These are phyloP conservation scores for Zeus faber DNA, from an alignment of 2,113 vertebrate species.

Conservation along the genomic window DNA sequence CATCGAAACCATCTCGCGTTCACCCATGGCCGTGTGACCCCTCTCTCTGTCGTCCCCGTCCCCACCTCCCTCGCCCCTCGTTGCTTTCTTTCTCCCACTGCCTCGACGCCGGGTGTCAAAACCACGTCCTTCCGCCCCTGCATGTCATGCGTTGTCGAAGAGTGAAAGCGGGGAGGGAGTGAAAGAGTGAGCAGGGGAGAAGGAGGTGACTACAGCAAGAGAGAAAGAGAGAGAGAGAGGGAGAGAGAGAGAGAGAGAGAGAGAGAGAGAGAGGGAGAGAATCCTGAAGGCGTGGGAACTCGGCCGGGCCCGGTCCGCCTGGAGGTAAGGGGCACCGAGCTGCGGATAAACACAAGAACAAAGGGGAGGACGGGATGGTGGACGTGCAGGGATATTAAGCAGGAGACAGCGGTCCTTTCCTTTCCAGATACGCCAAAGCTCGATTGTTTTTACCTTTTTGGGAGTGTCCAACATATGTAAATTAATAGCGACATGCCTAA, in stretches of 20 bases:
- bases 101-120: slow-evolving; percentile 32
- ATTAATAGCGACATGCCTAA: slow-evolving; percentile 51
- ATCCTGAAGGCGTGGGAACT: slow-evolving; percentile 14
- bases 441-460: slow-evolving; percentile 51
- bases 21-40: slow-evolving; percentile 48
- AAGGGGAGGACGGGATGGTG: not conserved
- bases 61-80: slow-evolving; percentile 12
- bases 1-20: slow-evolving; percentile 60
- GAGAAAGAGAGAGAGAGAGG: not conserved
- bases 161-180: slow-evolving; percentile 12
- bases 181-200: slow-evolving; percentile 13
- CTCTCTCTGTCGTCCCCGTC: slow-evolving; percentile 29
- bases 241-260: slow-evolving; percentile 6
- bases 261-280: slow-evolving; percentile 24
- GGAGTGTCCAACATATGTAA: slow-evolving; percentile 65
- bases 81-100: slow-evolving; percentile 31
- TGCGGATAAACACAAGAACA: slow-evolving; percentile 5
- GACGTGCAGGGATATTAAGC: slow-evolving; percentile 27
- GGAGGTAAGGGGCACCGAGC: not conserved
- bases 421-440: slow-evolving; percentile 50
- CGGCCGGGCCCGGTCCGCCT: slow-evolving; percentile 7
- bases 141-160: slow-evolving; percentile 61
- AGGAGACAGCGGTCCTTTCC: slow-evolving; percentile 46
- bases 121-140: slow-evolving; percentile 42
- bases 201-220: not conserved